phyloP scores from a whole-genome alignment of 1,140 invertebrate genomes.

The Sycophila sp. region DNA sequence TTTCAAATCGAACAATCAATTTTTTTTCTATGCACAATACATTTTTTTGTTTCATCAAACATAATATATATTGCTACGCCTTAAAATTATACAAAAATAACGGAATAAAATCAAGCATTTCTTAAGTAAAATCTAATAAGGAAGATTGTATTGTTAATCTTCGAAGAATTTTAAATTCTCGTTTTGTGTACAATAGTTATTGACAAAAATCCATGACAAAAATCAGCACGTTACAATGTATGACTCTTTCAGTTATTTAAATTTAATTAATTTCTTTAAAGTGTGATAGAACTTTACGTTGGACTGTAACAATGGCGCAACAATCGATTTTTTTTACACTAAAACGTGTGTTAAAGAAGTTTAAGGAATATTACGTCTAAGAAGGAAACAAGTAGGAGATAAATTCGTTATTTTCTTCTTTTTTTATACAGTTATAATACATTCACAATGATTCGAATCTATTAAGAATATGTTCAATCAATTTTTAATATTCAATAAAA shows the following conservation, averaged over 20 bases:
- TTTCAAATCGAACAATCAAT: constrained; percentile 36
- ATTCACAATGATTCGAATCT: constrained; percentile 34
- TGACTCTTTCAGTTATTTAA: constrained; percentile 19
- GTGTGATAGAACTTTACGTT: not conserved
- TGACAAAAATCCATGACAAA: constrained; percentile 16
- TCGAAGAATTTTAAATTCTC: constrained; percentile 4
- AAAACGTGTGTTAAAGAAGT: constrained; percentile 34
- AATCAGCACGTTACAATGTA: constrained; percentile 26
- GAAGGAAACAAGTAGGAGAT: constrained; percentile 28
- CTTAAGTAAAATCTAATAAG: constrained; percentile 11
- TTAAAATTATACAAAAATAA: constrained; percentile 40
- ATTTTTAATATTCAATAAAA: constrained; percentile 8
- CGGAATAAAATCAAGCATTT: constrained; percentile 33
- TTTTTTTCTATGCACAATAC: constrained; percentile 34
- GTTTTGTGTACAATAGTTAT: not conserved
- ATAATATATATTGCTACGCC: constrained; percentile 33
- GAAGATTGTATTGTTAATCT: constrained; percentile 10
- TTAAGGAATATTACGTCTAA: constrained; percentile 14
- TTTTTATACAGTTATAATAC: constrained; percentile 51
- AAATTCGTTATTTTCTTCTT: constrained; percentile 12
- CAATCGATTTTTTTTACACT: constrained; percentile 32
- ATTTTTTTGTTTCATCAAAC: constrained; percentile 32
- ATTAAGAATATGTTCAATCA: constrained; percentile 37
- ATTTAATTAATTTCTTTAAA: constrained; percentile 6
- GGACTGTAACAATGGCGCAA: constrained; percentile 18